phyloP scores from a whole-genome alignment of 2,797 vertebrate species.

The Intellagama lesueurii region DNA sequence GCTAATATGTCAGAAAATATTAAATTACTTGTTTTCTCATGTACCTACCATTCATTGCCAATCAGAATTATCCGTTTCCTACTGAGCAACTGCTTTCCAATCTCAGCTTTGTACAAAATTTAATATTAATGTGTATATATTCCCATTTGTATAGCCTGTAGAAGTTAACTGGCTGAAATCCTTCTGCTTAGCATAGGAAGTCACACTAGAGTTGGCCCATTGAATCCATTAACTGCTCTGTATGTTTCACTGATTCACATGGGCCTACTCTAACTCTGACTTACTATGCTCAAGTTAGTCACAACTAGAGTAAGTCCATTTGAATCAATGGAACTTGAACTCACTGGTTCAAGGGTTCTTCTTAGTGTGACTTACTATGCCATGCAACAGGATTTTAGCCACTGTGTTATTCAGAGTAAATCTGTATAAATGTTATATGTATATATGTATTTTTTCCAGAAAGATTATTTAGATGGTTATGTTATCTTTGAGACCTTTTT shows the following conservation, averaged over 20 bases:
- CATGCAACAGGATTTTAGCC: too few relatives aligned
- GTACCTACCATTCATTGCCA: background rate
- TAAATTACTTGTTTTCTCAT: background rate
- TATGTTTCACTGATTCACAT: too few relatives aligned
- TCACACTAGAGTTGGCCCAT: too few relatives aligned
- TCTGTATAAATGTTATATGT: conserved; percentile 33
- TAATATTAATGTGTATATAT: background rate
- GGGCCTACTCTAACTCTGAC: too few relatives aligned
- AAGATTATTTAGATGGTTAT: conserved; percentile 26
- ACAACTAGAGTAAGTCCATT: too few relatives aligned
- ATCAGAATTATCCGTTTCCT: background rate
- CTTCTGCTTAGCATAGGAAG: too few relatives aligned
- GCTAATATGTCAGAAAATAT: background rate
- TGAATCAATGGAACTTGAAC: too few relatives aligned
- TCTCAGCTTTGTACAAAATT: accelerated
- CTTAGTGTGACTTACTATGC: too few relatives aligned
- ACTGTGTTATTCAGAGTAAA: background rate
- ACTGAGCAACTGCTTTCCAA: background rate
- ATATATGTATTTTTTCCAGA: conserved; percentile 35
- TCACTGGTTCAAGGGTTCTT: too few relatives aligned
- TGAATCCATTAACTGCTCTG: too few relatives aligned
- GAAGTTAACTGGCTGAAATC: background rate
- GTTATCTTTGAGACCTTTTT: conserved; percentile 29
- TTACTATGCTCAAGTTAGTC: too few relatives aligned
- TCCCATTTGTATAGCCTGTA: background rate